Conservation (phyloP, 2,888 invertebrate genomes). For the Chrysotoxum bicinctum region DNA sequence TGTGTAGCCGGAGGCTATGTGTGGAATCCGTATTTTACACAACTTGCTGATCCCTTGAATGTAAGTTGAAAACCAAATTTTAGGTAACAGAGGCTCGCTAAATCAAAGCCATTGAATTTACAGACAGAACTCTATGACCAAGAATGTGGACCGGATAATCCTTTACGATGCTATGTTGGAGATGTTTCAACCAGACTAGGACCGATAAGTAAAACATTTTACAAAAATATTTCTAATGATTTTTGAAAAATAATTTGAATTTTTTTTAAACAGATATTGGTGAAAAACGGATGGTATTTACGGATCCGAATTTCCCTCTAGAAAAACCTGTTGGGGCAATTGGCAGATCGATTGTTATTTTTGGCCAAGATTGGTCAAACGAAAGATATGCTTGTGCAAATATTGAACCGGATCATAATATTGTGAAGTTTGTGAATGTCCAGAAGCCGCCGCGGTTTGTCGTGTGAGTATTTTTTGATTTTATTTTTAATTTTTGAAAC, state of each 20-base stretch:
- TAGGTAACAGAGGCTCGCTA: not conserved
- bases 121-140: constrained; percentile 91
- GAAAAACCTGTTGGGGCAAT: constrained; percentile 89
- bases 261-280: constrained; percentile 85
- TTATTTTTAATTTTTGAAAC: too few species aligned
- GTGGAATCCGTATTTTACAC: constrained; percentile 96
- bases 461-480: constrained; percentile 84
- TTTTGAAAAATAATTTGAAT: not conserved
- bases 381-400: constrained; percentile 94
- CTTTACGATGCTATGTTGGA: constrained; percentile 94
- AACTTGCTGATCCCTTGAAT: constrained; percentile 93
- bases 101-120: not conserved
- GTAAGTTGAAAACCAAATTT: constrained; percentile 82
- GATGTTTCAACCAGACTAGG: constrained; percentile 93
- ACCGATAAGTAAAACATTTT: constrained; percentile 84
- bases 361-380: constrained; percentile 87
- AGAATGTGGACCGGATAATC: constrained; percentile 94
- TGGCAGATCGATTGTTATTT: constrained; percentile 92
- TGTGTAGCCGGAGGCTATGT: constrained; percentile 95
- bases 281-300: constrained; percentile 87
- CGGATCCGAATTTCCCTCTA: constrained; percentile 94
- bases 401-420: constrained; percentile 94
- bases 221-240: too few species aligned
- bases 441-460: constrained; percentile 94
- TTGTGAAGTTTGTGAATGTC: constrained; percentile 93